A percentile compares a stretch with the other conserved stretches of the same genome.
phyloP scores from a whole-genome alignment of 37 sponge, comb jelly and placozoan species.

The Tethya wilhelma region DNA sequence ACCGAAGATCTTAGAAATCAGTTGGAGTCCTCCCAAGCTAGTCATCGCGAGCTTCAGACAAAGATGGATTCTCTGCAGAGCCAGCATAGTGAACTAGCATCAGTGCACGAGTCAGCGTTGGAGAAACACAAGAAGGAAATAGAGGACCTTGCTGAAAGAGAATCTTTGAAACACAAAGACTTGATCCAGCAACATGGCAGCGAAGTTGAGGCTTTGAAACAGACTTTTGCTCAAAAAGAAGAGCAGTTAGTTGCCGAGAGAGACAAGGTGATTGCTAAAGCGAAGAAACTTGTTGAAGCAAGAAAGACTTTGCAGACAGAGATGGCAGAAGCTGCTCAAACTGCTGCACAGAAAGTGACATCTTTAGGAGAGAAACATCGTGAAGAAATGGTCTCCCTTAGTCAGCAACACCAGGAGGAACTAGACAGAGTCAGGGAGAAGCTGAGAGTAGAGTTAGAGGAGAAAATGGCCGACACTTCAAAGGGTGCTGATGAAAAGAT shows the following conservation, averaged over 20 bases:
- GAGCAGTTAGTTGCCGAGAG: not conserved
- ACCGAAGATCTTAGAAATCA: slow-evolving; percentile 22
- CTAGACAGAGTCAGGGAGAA: slow-evolving; percentile 3
- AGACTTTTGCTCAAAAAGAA: slow-evolving; percentile 2
- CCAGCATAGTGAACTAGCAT: slow-evolving; percentile 3
- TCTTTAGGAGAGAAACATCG: not conserved
- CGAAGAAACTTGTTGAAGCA: not conserved
- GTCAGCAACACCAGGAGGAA: not conserved
- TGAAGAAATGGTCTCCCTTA: not conserved
- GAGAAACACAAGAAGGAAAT: not conserved
- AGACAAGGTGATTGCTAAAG: not conserved
- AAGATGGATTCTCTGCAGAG: not conserved
- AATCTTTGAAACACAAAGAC: not conserved
- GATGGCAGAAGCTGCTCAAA: not conserved
- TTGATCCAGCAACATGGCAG: not conserved
- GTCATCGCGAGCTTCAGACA: slow-evolving; percentile 8
- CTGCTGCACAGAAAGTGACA: not conserved
- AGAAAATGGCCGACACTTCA: slow-evolving; percentile 8
- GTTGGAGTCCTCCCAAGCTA: slow-evolving; percentile 21
- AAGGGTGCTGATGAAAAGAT: slow-evolving; percentile 11
- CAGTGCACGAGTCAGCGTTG: slow-evolving; percentile 1
- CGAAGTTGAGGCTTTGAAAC: not conserved
- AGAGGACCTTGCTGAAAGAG: not conserved
- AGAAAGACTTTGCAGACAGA: not conserved
- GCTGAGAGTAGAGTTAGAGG: slow-evolving; percentile 20